Conservation (phyloP, 2,888 invertebrate species). For the Cremastinae sp. region DNA sequence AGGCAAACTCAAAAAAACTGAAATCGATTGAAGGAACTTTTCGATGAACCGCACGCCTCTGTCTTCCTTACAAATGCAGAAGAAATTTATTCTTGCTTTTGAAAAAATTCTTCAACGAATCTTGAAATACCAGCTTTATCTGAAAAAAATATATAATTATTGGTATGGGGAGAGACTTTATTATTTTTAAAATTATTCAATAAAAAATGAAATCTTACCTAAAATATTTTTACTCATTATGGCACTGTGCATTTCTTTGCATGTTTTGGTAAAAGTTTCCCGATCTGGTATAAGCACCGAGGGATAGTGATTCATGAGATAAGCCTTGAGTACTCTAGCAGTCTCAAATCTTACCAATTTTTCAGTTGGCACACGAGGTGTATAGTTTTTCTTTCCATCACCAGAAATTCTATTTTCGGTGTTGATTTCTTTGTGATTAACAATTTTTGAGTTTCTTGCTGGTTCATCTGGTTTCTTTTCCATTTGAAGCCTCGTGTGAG, state of each 20-base stretch:
- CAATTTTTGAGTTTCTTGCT: conserved; percentile 24
- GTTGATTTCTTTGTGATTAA: conserved; percentile 8
- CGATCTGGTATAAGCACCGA: conserved; percentile 72
- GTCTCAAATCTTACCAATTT: conserved; percentile 69
- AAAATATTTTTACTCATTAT: conserved; percentile 68
- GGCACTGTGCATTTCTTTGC: conserved; percentile 70
- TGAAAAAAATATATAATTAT: conserved; percentile 24
- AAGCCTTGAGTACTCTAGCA: conserved; percentile 70
- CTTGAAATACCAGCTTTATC: conserved; percentile 55
- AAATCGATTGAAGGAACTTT: not conserved
- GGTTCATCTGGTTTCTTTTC: conserved; percentile 14
- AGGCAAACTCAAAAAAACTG: not conserved
- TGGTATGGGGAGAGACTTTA: too few species aligned
- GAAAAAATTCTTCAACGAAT: conserved; percentile 55
- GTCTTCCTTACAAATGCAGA: not conserved
- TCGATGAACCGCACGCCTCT: too few species aligned
- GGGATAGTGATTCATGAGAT: conserved; percentile 72
- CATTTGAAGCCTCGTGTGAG: not conserved
- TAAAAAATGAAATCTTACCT: conserved; percentile 66
- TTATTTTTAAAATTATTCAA: too few species aligned
- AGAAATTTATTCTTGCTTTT: conserved; percentile 16
- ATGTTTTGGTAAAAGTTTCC: conserved; percentile 70
- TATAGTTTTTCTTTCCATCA: conserved; percentile 47
- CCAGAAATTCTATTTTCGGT: conserved; percentile 32
- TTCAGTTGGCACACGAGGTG: conserved; percentile 59